Evolutionary conservation across 2,113 vertebrate genomes (phyloP), one percentile per base, ranked within the genome.

Genomic region (Aspiorhynchus laticeps): DNA sequence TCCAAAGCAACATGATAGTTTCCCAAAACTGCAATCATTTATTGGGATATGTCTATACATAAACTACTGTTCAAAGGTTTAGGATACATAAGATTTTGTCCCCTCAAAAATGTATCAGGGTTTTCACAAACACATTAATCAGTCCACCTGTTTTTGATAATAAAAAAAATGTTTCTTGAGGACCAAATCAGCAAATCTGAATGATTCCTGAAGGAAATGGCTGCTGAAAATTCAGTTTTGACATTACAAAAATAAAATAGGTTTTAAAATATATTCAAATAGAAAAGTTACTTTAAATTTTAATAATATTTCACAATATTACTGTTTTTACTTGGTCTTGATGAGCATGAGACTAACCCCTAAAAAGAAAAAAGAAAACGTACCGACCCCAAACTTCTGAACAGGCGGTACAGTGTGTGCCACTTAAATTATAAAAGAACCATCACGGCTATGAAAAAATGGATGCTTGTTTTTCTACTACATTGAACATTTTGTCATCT

Each of bases 1-100:
- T 69, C n/a, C 31, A 83, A 51, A 83, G 63, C 28, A n/a, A 65
- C 5, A 33, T 15, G 21, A 83, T 24, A 24, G 26, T 8, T 69
- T 83, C 7, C 24, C 56, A 81, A 81, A 81, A 43, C 7, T 48
- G 61, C 41, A 48, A 48, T 43, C 9, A 46, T 63, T 80, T 80
- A 8, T 26, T 43, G 36, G 12, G 15, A 41, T 43, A 36, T 69
- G 3, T 69, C 31, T 21, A 31, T 7, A 33, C 14, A 19, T 69
- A 73, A 36, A 73, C 17, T 71, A 36, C 19, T 5, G 33, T 36
- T 71, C 15, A 71, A 36, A 36, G 33, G 17, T 38, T 71, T 71
- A 33, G 67, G 67, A 5, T 36, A 7, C 19, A 33, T 21, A 9
- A 69, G 26, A 31, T 63, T 12, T 4, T 36, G 5, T 36, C 17